Base-by-base conservation (phyloP, 2,113 vertebrate species). In the Peromyscus leucopus region DNA sequence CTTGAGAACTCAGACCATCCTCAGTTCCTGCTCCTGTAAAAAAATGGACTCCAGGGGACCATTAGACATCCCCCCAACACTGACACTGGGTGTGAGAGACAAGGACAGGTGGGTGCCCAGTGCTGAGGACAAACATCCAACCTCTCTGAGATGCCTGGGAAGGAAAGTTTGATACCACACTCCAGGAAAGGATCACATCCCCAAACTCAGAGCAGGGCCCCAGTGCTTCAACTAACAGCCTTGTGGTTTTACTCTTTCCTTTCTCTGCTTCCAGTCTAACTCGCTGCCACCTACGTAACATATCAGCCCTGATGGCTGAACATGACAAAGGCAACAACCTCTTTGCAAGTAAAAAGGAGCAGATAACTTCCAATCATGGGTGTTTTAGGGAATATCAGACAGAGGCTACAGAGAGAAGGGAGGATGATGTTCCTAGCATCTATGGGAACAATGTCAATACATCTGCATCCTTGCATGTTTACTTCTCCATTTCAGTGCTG, bases 321-420 rank as follows among this genome's bases (percentile, higher is more conserved):
- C n/a, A 94, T 36, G 96, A 91, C 90, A 97, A 97, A 76, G 84
- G 93, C 91, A 91, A 95, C 93, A 94, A 97, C 96, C 97, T 92
- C 88, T 95, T 46, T 89, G 89, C 82, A 96, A 79, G 39, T 96
- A 72, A 98, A 97, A 98, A 95, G 97, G 94, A 97, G 36, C 33
- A 33, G 15, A 79, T 33, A 93, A 75, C 90, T 96, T 97, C 85
- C 33, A 69, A 75, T 26, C 5, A 33, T 69, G 3, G 7, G 24
- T 39, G 42, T 26, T 83, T 42, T 51, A 46, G 42, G 89, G 39
- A 84, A 24, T 10, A 86, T 22, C 36, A 89, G 92, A 36, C 21
- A 71, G 9, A 63, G 7, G 67, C 21, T 9, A 13, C 71, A 28
- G 65, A 22, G 46, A 13, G 9, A 17, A 7, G 24, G 48, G 33